Evolutionary conservation across 2,888 invertebrate genomes (phyloP).

Genomic region (Eupithecia abbreviata): DNA sequence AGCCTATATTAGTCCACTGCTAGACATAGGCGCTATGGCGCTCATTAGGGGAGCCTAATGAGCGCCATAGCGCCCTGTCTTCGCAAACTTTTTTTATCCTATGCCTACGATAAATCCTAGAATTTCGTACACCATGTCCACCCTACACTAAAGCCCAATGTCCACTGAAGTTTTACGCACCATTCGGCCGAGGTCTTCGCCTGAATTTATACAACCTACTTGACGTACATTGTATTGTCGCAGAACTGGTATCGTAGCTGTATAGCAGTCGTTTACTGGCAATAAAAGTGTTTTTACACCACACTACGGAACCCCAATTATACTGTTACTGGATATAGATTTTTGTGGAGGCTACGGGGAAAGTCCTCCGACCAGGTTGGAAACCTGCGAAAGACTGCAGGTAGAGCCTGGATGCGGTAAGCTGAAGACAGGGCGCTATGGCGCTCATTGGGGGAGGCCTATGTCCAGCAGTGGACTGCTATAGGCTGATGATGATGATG

Average conservation of each 20-base stretch:
- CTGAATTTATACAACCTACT: slow-evolving; percentile 74
- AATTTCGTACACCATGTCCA: slow-evolving; percentile 21
- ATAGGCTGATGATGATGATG: no score
- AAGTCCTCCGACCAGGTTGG: no score
- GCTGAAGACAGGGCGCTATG: no score
- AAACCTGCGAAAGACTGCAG: no score
- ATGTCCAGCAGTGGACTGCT: no score
- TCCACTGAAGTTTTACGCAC: slow-evolving; percentile 56
- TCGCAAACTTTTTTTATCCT: no score
- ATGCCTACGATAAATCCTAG: background rate
- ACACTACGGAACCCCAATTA: slow-evolving; percentile 8
- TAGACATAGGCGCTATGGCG: no score
- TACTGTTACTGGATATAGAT: background rate
- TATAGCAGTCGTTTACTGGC: slow-evolving; percentile 3
- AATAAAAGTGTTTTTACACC: slow-evolving; percentile 3
- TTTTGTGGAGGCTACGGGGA: background rate
- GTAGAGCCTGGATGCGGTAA: no score
- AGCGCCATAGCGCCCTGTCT: no score
- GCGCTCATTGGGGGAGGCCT: no score
- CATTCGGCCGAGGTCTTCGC: slow-evolving; percentile 52
- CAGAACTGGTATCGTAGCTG: slow-evolving; percentile 1
- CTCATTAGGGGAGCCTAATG: no score
- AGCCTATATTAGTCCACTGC: no score
- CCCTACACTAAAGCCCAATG: slow-evolving; percentile 45
- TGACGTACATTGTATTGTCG: slow-evolving; percentile 56